Evolutionary conservation across 2,888 invertebrate species (phyloP), one percentile per base, ranked within the genome.

Genomic region (Vanessa cardui): DNA sequence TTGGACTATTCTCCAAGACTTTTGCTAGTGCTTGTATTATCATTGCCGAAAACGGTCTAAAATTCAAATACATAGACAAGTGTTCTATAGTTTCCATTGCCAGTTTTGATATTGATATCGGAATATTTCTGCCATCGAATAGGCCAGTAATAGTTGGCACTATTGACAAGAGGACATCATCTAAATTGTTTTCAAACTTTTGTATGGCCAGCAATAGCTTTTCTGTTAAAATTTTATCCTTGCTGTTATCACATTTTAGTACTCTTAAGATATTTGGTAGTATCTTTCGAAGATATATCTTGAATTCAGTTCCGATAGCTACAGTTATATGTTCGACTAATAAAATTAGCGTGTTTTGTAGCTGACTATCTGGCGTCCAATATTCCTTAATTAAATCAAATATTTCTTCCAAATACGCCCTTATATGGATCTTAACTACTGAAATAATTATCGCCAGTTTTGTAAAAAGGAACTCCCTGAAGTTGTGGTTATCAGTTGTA

Each of bases 401-500:
- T 78, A 99, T 99, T 75, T 98, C 98, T 76, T 98, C 97, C 83
- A 99, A 94, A 86, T 99, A 99, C 82, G 97, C 97, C 58, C 99
- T 95, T 71, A 99, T 98, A 85, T 99, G 99, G 81, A 98, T 98
- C 86, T 98, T 98, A 0, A 99, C 99, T 71, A 99, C 98, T 21
- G 96, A 96, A 76, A 99, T 98, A 44, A 99, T 94, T 73, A 96
- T 96, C 4, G 98, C 98, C 73, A 99, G 89, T 83, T 99, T 98
- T 79, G 97, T 97, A 77, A 99, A 97, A 18, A 99, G 93, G 84
- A 98, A 99, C 88, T 99, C 99, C 62, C 97, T 94, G 77, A 98
- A 96, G 80, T 95, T 96, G 59, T 78, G 80, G 64, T 88, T 90
- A 74, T 99, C 99, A 0, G 98, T 97, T 0, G 96, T 96, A 47